Conservation (phyloP, 2,888 invertebrate species). For the Gryllus longicercus region DNA sequence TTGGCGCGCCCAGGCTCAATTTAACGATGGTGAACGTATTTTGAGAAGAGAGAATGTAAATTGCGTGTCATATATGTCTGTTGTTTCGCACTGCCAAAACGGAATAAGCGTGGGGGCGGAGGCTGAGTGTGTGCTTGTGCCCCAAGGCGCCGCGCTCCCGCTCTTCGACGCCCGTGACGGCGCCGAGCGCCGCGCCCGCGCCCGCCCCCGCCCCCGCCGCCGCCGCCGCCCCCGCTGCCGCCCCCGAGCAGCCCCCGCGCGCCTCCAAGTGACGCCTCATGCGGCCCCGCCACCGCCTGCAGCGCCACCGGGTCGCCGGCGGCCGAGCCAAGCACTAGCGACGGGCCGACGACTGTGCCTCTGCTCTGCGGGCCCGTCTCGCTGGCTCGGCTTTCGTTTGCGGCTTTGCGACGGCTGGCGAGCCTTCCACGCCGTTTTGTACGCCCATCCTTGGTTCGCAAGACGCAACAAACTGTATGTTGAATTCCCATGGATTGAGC, state of each 20-base stretch:
- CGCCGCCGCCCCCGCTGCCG: conserved; percentile 35
- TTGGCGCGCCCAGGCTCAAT: too few relatives aligned
- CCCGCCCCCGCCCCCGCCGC: background rate
- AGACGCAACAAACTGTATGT: too few relatives aligned
- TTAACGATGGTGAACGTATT: too few relatives aligned
- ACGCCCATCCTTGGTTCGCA: too few relatives aligned
- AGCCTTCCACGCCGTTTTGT: too few relatives aligned
- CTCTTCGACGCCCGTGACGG: conserved; percentile 35
- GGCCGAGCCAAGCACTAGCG: conserved; percentile 30
- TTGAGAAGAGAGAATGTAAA: too few relatives aligned
- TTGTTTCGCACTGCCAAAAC: too few relatives aligned
- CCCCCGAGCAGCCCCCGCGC: conserved; percentile 27
- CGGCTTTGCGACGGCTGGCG: background rate
- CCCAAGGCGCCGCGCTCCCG: conserved; percentile 30
- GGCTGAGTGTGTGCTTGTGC: too few relatives aligned
- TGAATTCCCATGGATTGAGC: too few relatives aligned
- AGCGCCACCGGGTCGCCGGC: conserved; percentile 31
- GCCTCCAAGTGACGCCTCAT: conserved; percentile 36
- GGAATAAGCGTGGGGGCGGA: too few relatives aligned
- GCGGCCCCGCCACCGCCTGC: conserved; percentile 32
- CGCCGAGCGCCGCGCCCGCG: conserved; percentile 32
- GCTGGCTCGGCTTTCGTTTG: background rate
- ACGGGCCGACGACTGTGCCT: background rate
- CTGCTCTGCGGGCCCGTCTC: background rate
- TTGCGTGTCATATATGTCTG: too few relatives aligned